Evolutionary conservation across 2,888 invertebrate species (phyloP).

Genomic region (Rhimphoctona megacephalus): DNA sequence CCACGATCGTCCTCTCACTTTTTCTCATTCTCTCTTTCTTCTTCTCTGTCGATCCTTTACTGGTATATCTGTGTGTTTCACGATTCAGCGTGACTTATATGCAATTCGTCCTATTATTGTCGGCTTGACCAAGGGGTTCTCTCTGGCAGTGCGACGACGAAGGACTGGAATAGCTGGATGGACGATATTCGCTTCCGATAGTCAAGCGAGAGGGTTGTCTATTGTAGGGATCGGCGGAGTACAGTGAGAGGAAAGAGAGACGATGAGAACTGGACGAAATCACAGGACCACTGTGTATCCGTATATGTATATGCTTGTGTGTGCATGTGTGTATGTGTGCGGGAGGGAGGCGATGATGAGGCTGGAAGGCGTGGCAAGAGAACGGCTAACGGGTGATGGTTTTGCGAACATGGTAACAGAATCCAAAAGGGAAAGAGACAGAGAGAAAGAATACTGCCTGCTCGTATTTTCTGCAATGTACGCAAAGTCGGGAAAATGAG

Average conservation of each 20-base stretch:
- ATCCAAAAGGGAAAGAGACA: conserved; percentile 66
- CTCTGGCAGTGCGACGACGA: conserved; percentile 70
- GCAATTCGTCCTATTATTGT: conserved; percentile 71
- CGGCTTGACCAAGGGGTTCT: conserved; percentile 66
- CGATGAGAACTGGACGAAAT: conserved; percentile 63
- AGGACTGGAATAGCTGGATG: conserved; percentile 70
- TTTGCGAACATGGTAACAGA: conserved; percentile 79
- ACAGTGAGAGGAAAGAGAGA: conserved; percentile 50
- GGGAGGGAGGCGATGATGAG: conserved; percentile 43
- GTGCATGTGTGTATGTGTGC: background rate
- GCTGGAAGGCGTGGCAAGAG: conserved; percentile 67
- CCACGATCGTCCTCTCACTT: conserved; percentile 56
- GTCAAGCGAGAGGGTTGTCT: conserved; percentile 61
- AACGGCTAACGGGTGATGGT: conserved; percentile 77
- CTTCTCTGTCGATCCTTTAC: conserved; percentile 11
- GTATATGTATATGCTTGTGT: conserved; percentile 1
- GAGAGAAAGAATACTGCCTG: conserved; percentile 51
- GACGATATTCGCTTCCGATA: conserved; percentile 68
- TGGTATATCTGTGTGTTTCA: conserved; percentile 2
- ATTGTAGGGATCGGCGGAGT: conserved; percentile 32
- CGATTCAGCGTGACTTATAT: conserved; percentile 66
- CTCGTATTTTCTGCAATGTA: conserved; percentile 47
- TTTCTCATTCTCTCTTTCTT: conserved; percentile 8
- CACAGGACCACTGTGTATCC: conserved; percentile 49
- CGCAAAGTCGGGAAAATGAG: background rate